phyloP scores from a whole-genome alignment of 2,113 vertebrate species.

The Nibea albiflora region DNA sequence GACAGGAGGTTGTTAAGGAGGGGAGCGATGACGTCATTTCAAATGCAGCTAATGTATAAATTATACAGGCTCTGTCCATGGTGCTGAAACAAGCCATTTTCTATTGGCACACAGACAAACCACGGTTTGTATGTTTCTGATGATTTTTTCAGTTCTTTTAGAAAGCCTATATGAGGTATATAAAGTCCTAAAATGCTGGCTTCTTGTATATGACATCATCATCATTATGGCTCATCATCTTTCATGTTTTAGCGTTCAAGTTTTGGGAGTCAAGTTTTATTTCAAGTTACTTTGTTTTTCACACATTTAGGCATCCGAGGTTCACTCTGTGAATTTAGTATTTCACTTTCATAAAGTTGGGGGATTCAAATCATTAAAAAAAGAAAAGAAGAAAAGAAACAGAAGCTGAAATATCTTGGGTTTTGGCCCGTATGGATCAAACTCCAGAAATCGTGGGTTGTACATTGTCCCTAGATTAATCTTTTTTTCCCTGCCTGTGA shows the following conservation, averaged over 20 bases:
- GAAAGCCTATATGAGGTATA: neutral
- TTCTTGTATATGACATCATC: neutral
- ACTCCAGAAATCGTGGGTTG: neutral
- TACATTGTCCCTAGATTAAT: neutral
- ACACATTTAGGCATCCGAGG: neutral
- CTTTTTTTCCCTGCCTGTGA: neutral
- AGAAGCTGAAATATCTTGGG: too few species aligned
- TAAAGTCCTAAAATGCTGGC: neutral
- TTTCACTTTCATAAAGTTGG: neutral
- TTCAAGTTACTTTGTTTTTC: neutral
- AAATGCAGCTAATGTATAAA: conserved; percentile 11
- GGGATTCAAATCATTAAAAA: neutral
- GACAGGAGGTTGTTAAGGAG: conserved; percentile 4
- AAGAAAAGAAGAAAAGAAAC: too few species aligned
- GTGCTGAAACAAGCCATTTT: conserved; percentile 54
- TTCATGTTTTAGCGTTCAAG: neutral
- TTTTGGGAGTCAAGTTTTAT: neutral
- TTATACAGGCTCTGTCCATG: conserved; percentile 50
- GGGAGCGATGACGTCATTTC: conserved; percentile 16
- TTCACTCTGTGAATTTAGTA: neutral
- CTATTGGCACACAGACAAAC: neutral
- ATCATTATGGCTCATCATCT: neutral
- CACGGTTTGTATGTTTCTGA: neutral
- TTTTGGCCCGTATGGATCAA: neutral
- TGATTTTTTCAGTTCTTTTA: neutral